phyloP scores from a whole-genome alignment of 2,797 vertebrate genomes.

The Eutrigla gurnardus region DNA sequence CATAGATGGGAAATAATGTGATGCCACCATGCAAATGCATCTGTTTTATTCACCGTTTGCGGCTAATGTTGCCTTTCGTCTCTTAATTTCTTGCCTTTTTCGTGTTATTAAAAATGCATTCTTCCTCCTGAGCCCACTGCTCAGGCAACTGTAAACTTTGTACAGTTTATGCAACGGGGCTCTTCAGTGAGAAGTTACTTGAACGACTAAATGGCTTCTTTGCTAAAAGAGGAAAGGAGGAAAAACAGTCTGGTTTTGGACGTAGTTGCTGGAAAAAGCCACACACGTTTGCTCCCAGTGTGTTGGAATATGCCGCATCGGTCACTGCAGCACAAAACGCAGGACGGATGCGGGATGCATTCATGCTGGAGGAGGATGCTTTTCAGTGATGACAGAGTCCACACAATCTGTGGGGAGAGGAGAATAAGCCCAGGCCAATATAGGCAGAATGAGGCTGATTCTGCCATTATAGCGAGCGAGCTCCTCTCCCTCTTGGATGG shows the following conservation, averaged over 20 bases:
- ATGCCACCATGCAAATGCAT: conserved; percentile 40
- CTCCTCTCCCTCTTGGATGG: conserved; percentile 71
- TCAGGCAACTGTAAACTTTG: conserved; percentile 39
- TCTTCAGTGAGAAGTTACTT: conserved; percentile 32
- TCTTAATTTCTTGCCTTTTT: conserved; percentile 44
- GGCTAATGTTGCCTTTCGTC: conserved; percentile 28
- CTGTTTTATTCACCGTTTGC: conserved; percentile 34
- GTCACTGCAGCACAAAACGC: conserved; percentile 26
- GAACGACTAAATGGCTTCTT: conserved; percentile 27
- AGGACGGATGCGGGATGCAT: conserved; percentile 43
- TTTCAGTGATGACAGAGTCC: conserved; percentile 63
- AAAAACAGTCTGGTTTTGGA: conserved; percentile 26
- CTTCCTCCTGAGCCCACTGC: conserved; percentile 25
- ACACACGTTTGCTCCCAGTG: conserved; percentile 17
- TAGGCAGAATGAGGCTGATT: conserved; percentile 74
- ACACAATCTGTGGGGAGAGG: conserved; percentile 65
- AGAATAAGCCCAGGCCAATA: conserved; percentile 67
- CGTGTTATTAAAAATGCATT: conserved; percentile 38
- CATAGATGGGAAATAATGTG: conserved; percentile 44
- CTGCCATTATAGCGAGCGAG: conserved; percentile 61
- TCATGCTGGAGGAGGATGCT: conserved; percentile 42
- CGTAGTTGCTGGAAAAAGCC: conserved; percentile 22
- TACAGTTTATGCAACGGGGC: conserved; percentile 23
- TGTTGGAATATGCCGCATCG: conserved; percentile 10
- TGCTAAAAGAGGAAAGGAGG: conserved; percentile 35